phyloP scores from a whole-genome alignment of 2,113 vertebrate species.

The Neogale vison region DNA sequence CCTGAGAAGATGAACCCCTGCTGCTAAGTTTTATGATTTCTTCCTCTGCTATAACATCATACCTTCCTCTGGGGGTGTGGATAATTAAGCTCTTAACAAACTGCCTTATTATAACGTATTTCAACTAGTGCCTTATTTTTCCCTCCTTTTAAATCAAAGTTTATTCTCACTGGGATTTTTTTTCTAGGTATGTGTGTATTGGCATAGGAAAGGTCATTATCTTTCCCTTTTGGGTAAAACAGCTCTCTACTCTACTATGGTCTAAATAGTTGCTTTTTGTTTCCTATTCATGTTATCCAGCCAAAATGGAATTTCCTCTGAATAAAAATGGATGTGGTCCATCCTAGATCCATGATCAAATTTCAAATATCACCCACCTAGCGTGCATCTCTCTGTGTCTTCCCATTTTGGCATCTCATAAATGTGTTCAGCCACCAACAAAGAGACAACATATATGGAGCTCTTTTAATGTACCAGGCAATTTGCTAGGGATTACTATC shows the following conservation, averaged over 20 bases:
- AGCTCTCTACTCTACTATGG: not conserved
- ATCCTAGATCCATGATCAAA: not conserved
- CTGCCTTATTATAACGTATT: constrained; percentile 53
- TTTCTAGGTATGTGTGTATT: not conserved
- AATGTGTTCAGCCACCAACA: not conserved
- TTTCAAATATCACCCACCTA: not conserved
- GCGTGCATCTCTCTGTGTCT: not conserved
- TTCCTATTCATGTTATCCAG: not conserved
- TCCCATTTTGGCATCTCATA: not conserved
- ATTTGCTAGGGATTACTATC: not conserved
- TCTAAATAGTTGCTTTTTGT: not conserved
- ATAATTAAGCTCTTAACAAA: constrained; percentile 66
- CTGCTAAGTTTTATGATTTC: constrained; percentile 67
- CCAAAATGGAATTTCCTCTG: not conserved
- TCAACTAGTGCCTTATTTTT: constrained; percentile 45
- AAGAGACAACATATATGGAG: not conserved
- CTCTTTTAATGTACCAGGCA: not conserved
- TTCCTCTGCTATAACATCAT: constrained; percentile 45
- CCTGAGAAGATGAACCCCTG: constrained; percentile 56
- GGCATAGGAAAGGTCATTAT: not conserved
- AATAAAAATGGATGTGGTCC: not conserved
- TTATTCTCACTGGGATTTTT: constrained; percentile 24
- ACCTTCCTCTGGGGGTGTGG: not conserved
- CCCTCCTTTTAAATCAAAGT: constrained; percentile 45
- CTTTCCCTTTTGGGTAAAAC: not conserved